A percentile compares a stretch with the other conserved stretches of the same genome.
phyloP scores from a whole-genome alignment of 2,888 invertebrate species.

The Drosophila neonasuta region DNA sequence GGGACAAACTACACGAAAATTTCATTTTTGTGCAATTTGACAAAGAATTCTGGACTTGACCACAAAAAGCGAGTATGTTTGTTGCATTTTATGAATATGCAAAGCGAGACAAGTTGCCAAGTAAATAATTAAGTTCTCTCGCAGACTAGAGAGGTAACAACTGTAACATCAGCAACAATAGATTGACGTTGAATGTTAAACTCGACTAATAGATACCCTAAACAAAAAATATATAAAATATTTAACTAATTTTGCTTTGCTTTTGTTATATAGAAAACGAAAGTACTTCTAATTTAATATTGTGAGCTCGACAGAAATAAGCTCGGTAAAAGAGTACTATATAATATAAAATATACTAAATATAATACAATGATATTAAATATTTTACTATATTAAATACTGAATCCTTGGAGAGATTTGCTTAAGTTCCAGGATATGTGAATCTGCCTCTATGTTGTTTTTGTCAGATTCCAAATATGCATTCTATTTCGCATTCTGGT shows the following conservation, averaged over 20 bases:
- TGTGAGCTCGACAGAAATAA: too few species aligned
- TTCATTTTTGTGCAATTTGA: slow-evolving; percentile 41
- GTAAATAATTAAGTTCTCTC: slow-evolving; percentile 66
- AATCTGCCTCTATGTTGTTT: background rate
- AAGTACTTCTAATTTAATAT: too few species aligned
- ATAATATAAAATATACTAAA: background rate
- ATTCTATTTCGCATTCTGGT: slow-evolving; percentile 1
- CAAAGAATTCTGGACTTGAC: slow-evolving; percentile 34
- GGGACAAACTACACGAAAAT: slow-evolving; percentile 29
- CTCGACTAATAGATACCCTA: slow-evolving; percentile 1
- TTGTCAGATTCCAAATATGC: background rate
- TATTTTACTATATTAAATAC: too few species aligned
- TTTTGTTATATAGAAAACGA: too few species aligned
- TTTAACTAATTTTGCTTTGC: too few species aligned
- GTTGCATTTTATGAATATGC: slow-evolving; percentile 55
- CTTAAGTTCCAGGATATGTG: background rate
- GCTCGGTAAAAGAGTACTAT: too few species aligned
- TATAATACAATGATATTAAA: too few species aligned
- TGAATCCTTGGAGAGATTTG: too few species aligned
- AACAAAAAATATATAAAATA: background rate
- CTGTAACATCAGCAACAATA: slow-evolving; percentile 23
- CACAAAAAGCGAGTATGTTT: slow-evolving; percentile 31
- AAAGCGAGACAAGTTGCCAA: slow-evolving; percentile 49
- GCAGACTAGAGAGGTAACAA: slow-evolving; percentile 25
- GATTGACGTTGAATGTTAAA: background rate